Base-by-base conservation (phyloP, 2,113 vertebrate genomes). In the Strix uralensis region DNA sequence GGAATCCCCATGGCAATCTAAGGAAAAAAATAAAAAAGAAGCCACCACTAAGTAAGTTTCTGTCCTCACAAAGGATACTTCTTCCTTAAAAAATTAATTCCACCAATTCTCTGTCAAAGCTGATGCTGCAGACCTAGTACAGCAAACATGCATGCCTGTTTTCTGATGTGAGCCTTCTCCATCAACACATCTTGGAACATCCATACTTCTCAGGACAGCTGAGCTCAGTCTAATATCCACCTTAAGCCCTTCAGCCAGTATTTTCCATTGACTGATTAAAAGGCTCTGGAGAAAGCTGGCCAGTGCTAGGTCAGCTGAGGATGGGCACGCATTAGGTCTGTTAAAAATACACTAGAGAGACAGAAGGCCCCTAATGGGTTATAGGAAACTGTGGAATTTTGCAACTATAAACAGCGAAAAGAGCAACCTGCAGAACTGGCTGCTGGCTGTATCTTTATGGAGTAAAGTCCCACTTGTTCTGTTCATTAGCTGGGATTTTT, bases 1-100 rank as follows among this genome's bases (percentile, higher is more conserved):
- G 99, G 99, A 93, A 99, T 98, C 32, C 99, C 99, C 99, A 99
- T 99, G 58, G 99, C 99, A 96, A 99, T 99, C 99, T 99, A 91
- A 47, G 44, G 85, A 70, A 23, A 84, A 38, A 40, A 59, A 25
- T 55, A 49, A 30, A 20, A 25, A 26, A 51, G 6, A 12, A 34
- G 12, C 12, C 22, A 32, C 7, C 12, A 13, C 4, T 13, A 7
- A 80, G 44, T 34, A 52, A 46, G 46, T 23, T 79, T 42, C 23
- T 59, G 15, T 71, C 61, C 73, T 71, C 16, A 1, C 15, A 11
- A 7, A 86, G 36, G 88, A 30, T 1, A 22, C 13, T 61, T 95
- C 40, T 14, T 34, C 63, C 67, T 63, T 29, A 19, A 55, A 29
- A 42, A 62, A 71, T 29, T 63, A 36, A 85, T 30, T 58, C 49